Evolutionary conservation across 2,113 vertebrate species (phyloP), one percentile per base, ranked within the genome.

Genomic region (Setophaga kirtlandii): DNA sequence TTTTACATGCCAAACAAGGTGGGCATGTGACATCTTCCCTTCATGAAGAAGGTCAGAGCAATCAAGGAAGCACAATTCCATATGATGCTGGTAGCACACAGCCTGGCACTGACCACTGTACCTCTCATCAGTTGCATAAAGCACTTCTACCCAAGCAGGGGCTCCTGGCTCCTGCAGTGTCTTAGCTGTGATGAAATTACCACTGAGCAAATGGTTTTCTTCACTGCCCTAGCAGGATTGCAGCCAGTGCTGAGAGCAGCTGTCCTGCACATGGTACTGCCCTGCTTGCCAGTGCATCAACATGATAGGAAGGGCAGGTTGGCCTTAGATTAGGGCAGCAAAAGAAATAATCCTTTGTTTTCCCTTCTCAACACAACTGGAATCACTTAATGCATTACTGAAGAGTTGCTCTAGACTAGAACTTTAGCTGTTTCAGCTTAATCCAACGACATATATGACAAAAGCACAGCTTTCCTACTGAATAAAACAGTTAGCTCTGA

Each of bases 21-120:
- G 18, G 19, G 41, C 46, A 56, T 8, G 18, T 53, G 31, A 27
- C 18, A 53, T 49, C 24, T 63, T 89, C 27, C 19, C 37, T 53
- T 80, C 24, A 23, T 1, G 1, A 37, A 59, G 52, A 58, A 68
- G 31, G n/a, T 59, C 28, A 59, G 78, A 33, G 39, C 24, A 52
- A 78, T 31, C 14, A 55, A 65, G 30, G 56, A 70, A 65, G 31
- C 1, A 2, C n/a, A 3, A 2, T 17, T 41, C 27, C 21, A 15
- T 39, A 9, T 1, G 2, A 18, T 35, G 24, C 20, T 65, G 42
- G 52, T 42, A 65, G 35, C 20, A 21, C 60, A 49, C 21, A 63
- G 7, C 42, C 37, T 76, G 47, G 21, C 7, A 27, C 64, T 82
- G 59, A 28, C 47, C 0, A 0, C 27, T 19, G 4, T 30, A 12